Evolutionary conservation across 1,140 invertebrate genomes (phyloP).

Genomic region (Centruroides sculpturatus): DNA sequence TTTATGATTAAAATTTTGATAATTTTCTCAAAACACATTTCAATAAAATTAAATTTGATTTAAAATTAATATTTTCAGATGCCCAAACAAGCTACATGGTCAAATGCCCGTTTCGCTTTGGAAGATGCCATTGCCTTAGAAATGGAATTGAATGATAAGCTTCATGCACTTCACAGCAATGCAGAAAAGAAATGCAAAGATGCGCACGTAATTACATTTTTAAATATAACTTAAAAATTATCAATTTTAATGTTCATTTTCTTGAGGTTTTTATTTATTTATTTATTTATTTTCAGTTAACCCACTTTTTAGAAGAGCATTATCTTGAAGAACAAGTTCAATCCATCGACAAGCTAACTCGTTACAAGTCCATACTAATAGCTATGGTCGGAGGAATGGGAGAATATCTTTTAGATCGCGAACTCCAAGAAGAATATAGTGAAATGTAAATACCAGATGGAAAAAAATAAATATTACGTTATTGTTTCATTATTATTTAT

Average conservation of each 20-base stretch:
- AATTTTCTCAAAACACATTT: no score
- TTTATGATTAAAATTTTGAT: no score
- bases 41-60: no score
- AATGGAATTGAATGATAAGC: slow-evolving; percentile 54
- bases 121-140: slow-evolving; percentile 60
- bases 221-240: no score
- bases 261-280: neutral
- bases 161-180: slow-evolving; percentile 40
- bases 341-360: slow-evolving; percentile 9
- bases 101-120: slow-evolving; percentile 49
- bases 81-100: slow-evolving; percentile 36
- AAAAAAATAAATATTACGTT: no score
- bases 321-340: slow-evolving; percentile 15
- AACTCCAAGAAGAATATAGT: slow-evolving; percentile 5
- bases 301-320: slow-evolving; percentile 12
- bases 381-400: slow-evolving; percentile 12
- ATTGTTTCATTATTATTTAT: no score
- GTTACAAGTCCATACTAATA: slow-evolving; percentile 6
- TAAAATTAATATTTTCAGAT: slow-evolving; percentile 11
- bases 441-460: no score
- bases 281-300: slow-evolving; percentile 8
- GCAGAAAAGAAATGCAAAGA: slow-evolving; percentile 44
- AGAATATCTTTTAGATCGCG: slow-evolving; percentile 15
- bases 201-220: slow-evolving; percentile 48
- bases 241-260: no score